Evolutionary conservation across 53 echinoderm and acorn worm genomes (phyloP), one percentile per base, ranked within the genome.

Genomic region (Zoroaster sp.): DNA sequence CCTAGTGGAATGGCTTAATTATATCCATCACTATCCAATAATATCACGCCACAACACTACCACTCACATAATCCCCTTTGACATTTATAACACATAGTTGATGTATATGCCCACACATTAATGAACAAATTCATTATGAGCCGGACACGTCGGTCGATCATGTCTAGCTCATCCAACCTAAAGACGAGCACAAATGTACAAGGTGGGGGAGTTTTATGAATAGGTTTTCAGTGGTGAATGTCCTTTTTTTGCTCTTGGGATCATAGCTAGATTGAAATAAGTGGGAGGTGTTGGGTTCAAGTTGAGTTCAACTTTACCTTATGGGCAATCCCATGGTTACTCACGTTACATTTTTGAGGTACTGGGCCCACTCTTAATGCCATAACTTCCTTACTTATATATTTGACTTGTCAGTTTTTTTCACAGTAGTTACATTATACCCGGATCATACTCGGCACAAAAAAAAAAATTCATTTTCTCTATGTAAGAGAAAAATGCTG

Each of bases 91-190:
- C 54, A 34, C n/a, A 28, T 43, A 21, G 76, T 49, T 37, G 10
- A 63, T 37, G 31, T 18, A 49, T 77, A 52, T 20, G 63, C 63
- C 39, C 3, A 51, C 63, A 55, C 79, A 79, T 79, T 79, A 79
- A 63, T 79, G 79, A 54, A 79, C 37, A 79, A 79, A 55, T 79
- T 79, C 79, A 65, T 63, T 79, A 79, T 1, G 36, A 51, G 40
- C 17, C 20, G 15, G 14, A n/a, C n/a, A n/a, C n/a, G n/a, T n/a
- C n/a, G n/a, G n/a, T n/a, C 35, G 13, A 10, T 3, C 31, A 47
- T 74, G 23, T 32, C 51, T 13, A 37, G 51, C 9, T 35, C 47
- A 23, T 6, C 34, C 4, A 4, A 17, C 44, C n/a, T 46, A 77
- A n/a, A 54, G 53, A 77, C 30, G 13, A 54, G n/a, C n/a, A n/a